Percentiles rank a stretch among this genome's conserved stretches.
Conservation (phyloP, 2,888 invertebrate genomes). For the Oscheius sp. region DNA sequence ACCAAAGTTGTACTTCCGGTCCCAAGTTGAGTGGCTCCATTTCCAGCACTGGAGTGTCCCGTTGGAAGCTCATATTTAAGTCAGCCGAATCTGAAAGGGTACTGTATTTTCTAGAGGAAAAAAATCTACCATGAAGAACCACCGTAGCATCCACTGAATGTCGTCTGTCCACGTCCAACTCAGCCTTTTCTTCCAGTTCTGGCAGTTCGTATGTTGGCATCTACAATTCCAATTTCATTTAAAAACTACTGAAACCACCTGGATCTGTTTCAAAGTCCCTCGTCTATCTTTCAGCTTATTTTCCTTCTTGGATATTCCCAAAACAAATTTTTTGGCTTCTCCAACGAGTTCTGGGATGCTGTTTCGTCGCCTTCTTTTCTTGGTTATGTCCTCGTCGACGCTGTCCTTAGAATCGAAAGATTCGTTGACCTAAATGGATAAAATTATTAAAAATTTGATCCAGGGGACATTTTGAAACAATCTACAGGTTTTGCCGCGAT, state of each 20-base stretch:
- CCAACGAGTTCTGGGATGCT: constrained; percentile 65
- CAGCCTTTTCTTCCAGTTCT: constrained; percentile 54
- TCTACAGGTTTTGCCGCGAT: too few species aligned
- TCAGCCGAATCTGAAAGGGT: background rate
- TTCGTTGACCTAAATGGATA: constrained; percentile 5
- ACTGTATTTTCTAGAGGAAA: background rate
- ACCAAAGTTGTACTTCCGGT: constrained; percentile 27
- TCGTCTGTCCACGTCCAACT: constrained; percentile 36
- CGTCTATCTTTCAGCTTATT: constrained; percentile 50
- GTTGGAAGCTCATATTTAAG: background rate
- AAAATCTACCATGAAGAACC: background rate
- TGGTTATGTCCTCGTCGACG: constrained; percentile 26
- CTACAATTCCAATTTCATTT: constrained; percentile 18
- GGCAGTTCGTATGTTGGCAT: constrained; percentile 58
- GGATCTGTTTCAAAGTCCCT: constrained; percentile 63
- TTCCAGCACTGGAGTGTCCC: constrained; percentile 22
- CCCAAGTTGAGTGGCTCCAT: constrained; percentile 9
- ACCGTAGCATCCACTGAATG: constrained; percentile 36
- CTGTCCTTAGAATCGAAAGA: constrained; percentile 28
- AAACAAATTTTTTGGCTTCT: constrained; percentile 68
- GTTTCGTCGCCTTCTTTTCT: constrained; percentile 46
- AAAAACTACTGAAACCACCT: constrained; percentile 39
- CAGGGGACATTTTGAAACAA: background rate
- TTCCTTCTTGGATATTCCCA: constrained; percentile 42
- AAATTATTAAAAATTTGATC: background rate